phyloP scores from a whole-genome alignment of 2,797 vertebrate species.

The Hafferia zeledoni region DNA sequence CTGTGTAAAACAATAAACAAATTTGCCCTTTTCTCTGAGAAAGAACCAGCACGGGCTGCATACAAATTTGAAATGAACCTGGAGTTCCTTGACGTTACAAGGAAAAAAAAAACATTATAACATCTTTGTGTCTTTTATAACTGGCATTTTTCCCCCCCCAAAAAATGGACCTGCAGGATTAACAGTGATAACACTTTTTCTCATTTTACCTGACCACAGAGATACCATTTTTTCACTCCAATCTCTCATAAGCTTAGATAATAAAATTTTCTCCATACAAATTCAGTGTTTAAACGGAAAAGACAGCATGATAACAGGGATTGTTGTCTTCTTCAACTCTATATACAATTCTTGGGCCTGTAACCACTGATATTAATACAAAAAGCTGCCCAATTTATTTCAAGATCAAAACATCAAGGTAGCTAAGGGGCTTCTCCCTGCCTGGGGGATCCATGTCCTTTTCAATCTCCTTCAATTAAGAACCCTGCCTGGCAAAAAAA shows the following conservation, averaged over 20 bases:
- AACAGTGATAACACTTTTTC: neutral
- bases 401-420: neutral
- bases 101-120: neutral
- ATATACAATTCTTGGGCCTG: neutral
- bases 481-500: neutral
- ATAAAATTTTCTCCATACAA: neutral
- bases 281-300: neutral
- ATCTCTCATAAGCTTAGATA: neutral
- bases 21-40: neutral
- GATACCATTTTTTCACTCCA: neutral
- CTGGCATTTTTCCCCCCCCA: neutral
- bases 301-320: neutral
- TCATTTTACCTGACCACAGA: neutral
- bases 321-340: neutral
- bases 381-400: neutral
- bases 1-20: neutral
- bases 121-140: neutral
- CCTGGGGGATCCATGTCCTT: neutral
- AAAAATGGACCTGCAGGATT: neutral
- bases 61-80: neutral
- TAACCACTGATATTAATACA: neutral
- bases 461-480: neutral
- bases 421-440: neutral
- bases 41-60: neutral
- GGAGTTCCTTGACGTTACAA: neutral